Evolutionary conservation across 2,888 invertebrate species (phyloP).

Genomic region (Trachelus stipa): DNA sequence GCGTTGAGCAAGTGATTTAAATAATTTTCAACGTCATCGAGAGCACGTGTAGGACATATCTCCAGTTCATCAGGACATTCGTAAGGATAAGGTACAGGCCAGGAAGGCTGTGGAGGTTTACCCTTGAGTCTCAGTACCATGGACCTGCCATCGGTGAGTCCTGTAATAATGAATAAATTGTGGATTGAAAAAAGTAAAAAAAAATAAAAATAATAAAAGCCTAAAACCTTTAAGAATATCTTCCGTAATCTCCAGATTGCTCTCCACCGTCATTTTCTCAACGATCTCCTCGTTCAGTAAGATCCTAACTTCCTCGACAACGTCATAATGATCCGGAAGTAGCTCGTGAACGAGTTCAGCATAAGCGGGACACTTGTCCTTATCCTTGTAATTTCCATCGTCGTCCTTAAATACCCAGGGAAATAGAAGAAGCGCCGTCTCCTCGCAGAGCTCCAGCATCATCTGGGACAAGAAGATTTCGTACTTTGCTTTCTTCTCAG

Average conservation of each 20-base stretch:
- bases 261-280: slow-evolving; percentile 47
- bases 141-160: slow-evolving; percentile 43
- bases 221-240: slow-evolving; percentile 43
- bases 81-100: slow-evolving; percentile 51
- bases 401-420: slow-evolving; percentile 56
- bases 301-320: slow-evolving; percentile 47
- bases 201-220: neutral
- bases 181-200: neutral
- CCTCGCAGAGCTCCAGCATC: slow-evolving; percentile 53
- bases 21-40: slow-evolving; percentile 56
- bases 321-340: slow-evolving; percentile 50
- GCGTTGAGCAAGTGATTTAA: slow-evolving; percentile 21
- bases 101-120: slow-evolving; percentile 48
- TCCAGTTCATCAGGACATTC: slow-evolving; percentile 28
- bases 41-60: slow-evolving; percentile 45
- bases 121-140: slow-evolving; percentile 50
- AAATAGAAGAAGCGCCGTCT: slow-evolving; percentile 48
- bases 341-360: slow-evolving; percentile 47
- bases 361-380: slow-evolving; percentile 48
- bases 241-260: slow-evolving; percentile 48
- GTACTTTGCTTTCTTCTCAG: slow-evolving; percentile 43
- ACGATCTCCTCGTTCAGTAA: slow-evolving; percentile 44
- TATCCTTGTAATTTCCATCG: slow-evolving; percentile 42
- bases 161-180: slow-evolving; percentile 34
- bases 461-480: slow-evolving; percentile 50